Conservation (phyloP, 1,140 invertebrate genomes). For the Drosophila sp. region DNA sequence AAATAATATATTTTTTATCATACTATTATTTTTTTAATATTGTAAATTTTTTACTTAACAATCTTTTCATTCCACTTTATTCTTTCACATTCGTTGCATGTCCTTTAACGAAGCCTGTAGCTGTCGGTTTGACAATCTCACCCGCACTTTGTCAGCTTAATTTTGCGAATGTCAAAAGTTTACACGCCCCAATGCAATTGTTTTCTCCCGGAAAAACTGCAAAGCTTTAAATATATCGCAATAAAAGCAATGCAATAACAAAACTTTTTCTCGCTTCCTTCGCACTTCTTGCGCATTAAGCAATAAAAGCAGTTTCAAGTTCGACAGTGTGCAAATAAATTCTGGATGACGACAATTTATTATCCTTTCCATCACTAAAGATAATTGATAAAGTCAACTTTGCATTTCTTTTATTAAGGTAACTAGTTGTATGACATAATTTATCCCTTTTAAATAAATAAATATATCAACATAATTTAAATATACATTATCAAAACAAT, state of each 20-base stretch:
- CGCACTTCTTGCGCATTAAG: conserved; percentile 53
- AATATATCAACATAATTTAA: neutral
- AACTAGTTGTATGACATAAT: too few relatives aligned
- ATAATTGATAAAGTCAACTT: neutral
- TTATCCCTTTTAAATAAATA: too few relatives aligned
- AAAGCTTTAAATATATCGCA: conserved; percentile 57
- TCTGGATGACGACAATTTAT: neutral
- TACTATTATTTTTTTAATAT: neutral
- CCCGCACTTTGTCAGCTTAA: conserved; percentile 51
- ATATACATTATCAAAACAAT: neutral
- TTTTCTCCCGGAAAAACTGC: conserved; percentile 27
- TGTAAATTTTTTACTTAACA: neutral
- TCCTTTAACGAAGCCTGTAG: neutral
- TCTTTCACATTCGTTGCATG: neutral
- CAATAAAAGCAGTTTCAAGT: conserved; percentile 60
- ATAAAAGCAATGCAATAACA: conserved; percentile 65
- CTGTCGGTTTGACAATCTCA: neutral
- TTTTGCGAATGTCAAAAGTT: conserved; percentile 63
- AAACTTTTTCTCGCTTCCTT: conserved; percentile 57
- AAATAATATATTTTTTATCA: too few relatives aligned
- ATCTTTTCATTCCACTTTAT: neutral
- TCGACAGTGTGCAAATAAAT: conserved; percentile 26
- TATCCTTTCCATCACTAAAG: neutral
- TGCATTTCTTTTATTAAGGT: neutral
- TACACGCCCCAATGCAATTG: conserved; percentile 51